Conservation (phyloP, 2,113 vertebrate genomes). For the Ondatra zibethicus region DNA sequence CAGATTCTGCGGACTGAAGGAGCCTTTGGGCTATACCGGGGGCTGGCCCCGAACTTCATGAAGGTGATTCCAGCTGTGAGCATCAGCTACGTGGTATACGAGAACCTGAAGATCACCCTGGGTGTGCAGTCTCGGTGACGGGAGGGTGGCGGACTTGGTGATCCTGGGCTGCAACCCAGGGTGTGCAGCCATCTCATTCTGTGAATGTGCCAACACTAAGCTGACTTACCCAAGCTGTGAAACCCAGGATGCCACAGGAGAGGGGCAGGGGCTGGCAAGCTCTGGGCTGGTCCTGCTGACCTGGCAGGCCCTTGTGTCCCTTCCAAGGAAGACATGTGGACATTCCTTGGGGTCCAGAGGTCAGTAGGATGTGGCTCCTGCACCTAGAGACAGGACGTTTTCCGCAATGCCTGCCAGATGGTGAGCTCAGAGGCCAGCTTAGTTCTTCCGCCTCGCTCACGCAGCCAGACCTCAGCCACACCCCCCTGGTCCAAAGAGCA, state of each 20-base stretch:
- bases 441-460: conserved; percentile 21
- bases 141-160: conserved; percentile 71
- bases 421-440: conserved; percentile 65
- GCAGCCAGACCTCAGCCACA: conserved; percentile 45
- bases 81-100: conserved; percentile 99
- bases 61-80: conserved; percentile 99
- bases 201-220: conserved; percentile 94
- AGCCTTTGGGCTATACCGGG: conserved; percentile 93
- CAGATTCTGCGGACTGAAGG: conserved; percentile 96
- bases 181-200: conserved; percentile 92
- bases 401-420: conserved; percentile 60
- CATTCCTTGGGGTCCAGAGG: not conserved
- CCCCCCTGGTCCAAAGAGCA: conserved; percentile 78
- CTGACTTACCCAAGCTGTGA: conserved; percentile 87
- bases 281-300: conserved; percentile 20
- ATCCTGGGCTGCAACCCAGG: conserved; percentile 80
- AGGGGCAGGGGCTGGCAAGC: not conserved
- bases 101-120: conserved; percentile 94
- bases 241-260: conserved; percentile 63
- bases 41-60: conserved; percentile 98
- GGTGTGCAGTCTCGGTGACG: conserved; percentile 95
- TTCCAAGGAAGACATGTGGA: not conserved
- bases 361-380: conserved; percentile 43
- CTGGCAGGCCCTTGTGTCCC: not conserved
- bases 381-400: conserved; percentile 48